These are phyloP conservation scores for Tachystola acroxantha DNA, from an alignment of 2,888 invertebrate species.

Conservation along the genomic window DNA sequence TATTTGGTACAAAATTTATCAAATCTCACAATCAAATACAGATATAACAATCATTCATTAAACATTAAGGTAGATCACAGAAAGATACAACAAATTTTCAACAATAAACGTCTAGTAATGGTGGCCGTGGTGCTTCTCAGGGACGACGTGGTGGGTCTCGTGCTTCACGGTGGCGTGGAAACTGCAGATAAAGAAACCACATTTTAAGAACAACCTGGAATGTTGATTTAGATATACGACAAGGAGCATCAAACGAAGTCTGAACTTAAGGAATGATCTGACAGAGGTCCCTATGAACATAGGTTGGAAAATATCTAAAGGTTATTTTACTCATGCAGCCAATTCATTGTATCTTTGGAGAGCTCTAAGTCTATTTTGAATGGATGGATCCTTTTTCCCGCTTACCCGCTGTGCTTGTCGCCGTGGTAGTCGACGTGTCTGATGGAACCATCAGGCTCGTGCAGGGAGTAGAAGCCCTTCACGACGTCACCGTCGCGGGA, in stretches of 20 bases:
- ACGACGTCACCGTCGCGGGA: slow-evolving; percentile 43
- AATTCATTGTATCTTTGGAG: no score
- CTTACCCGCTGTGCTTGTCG: slow-evolving; percentile 33
- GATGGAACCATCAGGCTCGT: slow-evolving; percentile 40
- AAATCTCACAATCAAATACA: not conserved
- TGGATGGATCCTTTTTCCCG: no score
- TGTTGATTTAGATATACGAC: no score
- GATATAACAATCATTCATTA: not conserved
- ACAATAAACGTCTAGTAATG: not conserved
- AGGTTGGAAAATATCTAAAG: no score
- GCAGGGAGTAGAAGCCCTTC: slow-evolving; percentile 42
- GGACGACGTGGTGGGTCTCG: slow-evolving; percentile 58
- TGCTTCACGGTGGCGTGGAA: slow-evolving; percentile 65
- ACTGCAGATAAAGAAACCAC: slow-evolving; percentile 29
- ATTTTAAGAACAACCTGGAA: no score
- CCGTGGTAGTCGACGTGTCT: slow-evolving; percentile 31
- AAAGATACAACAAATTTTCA: not conserved
- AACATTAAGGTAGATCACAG: not conserved
- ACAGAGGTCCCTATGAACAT: no score
- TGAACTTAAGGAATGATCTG: no score
- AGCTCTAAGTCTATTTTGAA: no score
- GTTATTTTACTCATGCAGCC: no score
- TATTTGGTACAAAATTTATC: not conserved
- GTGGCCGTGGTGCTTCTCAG: slow-evolving; percentile 35
- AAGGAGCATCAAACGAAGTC: no score